Evolutionary conservation across 37 sponge, comb jelly and placozoan species (phyloP).

Genomic region (Hexactinellida sp.): DNA sequence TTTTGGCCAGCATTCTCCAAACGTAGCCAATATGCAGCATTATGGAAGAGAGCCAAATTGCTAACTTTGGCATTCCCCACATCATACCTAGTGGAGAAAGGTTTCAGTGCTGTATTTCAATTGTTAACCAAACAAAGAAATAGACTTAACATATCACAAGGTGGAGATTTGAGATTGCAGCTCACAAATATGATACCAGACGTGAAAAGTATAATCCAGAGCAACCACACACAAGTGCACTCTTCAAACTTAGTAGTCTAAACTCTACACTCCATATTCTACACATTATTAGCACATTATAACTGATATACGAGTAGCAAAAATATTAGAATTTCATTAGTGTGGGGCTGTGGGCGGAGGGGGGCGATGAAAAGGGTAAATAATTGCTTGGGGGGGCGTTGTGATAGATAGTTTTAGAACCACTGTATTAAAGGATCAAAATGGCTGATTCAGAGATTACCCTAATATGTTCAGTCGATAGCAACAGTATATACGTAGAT

Average conservation of each 20-base stretch:
- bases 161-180: slow-evolving; percentile 13
- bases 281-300: background rate
- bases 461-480: too few relatives aligned
- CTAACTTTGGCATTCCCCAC: slow-evolving; percentile 5
- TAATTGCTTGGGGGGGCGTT: too few relatives aligned
- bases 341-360: slow-evolving; percentile 16
- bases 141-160: slow-evolving; percentile 13
- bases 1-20: slow-evolving; percentile 17
- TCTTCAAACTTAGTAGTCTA: background rate
- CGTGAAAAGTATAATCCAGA: background rate
- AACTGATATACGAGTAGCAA: background rate
- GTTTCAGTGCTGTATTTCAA: slow-evolving; percentile 2
- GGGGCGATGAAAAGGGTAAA: background rate
- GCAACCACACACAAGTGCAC: background rate
- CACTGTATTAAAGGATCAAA: too few relatives aligned
- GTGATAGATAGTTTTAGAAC: too few relatives aligned
- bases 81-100: background rate
- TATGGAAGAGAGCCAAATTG: background rate
- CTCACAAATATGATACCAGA: slow-evolving; percentile 14
- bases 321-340: slow-evolving; percentile 3
- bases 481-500: too few relatives aligned
- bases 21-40: slow-evolving; percentile 7
- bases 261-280: background rate
- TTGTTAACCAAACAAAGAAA: slow-evolving; percentile 5
- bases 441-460: too few relatives aligned